Conservation (phyloP, 2,113 vertebrate genomes). For the Nymphicus hollandicus region DNA sequence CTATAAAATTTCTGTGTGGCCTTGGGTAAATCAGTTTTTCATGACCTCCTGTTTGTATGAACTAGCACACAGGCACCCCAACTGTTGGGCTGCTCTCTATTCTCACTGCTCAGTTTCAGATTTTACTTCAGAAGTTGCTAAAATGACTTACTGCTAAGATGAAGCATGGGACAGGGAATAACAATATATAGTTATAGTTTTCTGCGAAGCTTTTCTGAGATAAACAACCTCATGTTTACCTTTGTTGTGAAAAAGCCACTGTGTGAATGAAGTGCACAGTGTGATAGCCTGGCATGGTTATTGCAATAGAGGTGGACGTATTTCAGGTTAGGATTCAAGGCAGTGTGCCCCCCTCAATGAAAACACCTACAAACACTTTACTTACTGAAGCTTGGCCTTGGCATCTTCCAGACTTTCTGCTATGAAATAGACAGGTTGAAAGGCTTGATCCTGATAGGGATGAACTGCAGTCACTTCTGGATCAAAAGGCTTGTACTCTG, state of each 20-base stretch:
- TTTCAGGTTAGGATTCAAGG: background rate
- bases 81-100: background rate
- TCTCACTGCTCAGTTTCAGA: background rate
- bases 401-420: slow-evolving; percentile 86
- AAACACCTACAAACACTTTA: background rate
- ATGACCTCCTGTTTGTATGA: background rate
- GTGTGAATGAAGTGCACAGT: background rate
- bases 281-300: background rate
- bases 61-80: background rate
- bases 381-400: slow-evolving; percentile 79
- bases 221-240: background rate
- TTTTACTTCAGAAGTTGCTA: background rate
- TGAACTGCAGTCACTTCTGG: slow-evolving; percentile 78
- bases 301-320: background rate
- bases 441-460: slow-evolving; percentile 80
- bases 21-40: background rate
- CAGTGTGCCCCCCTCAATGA: background rate
- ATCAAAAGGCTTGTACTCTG: slow-evolving; percentile 78
- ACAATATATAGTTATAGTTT: background rate
- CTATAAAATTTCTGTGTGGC: background rate
- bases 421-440: slow-evolving; percentile 84
- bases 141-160: background rate
- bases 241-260: background rate
- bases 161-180: background rate
- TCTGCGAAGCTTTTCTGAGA: background rate